phyloP scores from a whole-genome alignment of 2,888 invertebrate genomes.

The Drosophila gaucha region DNA sequence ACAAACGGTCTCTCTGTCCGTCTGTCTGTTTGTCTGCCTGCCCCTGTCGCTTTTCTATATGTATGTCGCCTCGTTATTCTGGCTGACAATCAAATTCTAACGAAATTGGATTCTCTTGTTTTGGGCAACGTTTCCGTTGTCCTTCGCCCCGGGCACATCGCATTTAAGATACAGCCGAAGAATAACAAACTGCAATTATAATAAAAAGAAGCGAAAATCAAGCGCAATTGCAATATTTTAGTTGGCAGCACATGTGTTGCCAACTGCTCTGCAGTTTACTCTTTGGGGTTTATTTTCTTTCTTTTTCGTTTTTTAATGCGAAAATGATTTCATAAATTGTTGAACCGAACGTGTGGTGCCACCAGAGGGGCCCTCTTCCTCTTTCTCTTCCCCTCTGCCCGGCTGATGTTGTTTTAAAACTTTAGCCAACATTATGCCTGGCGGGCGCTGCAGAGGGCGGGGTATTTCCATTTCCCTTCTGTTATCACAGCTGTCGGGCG shows the following conservation, averaged over 20 bases:
- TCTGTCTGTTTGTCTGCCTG: background rate
- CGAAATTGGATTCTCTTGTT: constrained; percentile 76
- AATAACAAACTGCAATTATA: constrained; percentile 38
- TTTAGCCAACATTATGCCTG: constrained; percentile 48
- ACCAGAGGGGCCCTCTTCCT: background rate
- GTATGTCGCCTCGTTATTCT: constrained; percentile 60
- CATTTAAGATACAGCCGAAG: constrained; percentile 33
- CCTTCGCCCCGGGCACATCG: constrained; percentile 20
- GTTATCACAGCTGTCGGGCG: constrained; percentile 76
- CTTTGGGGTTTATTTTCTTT: constrained; percentile 9
- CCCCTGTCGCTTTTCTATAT: constrained; percentile 5
- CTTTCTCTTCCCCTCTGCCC: background rate
- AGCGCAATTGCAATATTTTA: constrained; percentile 64
- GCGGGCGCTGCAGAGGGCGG: constrained; percentile 15
- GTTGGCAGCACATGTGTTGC: constrained; percentile 63
- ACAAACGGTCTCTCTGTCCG: constrained; percentile 44
- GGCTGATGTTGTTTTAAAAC: constrained; percentile 58
- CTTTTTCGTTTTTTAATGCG: constrained; percentile 58
- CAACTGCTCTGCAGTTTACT: constrained; percentile 46
- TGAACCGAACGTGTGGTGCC: constrained; percentile 1
- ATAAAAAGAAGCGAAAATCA: constrained; percentile 39
- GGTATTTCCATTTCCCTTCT: constrained; percentile 48
- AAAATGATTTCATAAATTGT: constrained; percentile 64
- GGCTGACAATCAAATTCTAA: constrained; percentile 75
- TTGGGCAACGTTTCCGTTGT: constrained; percentile 35